phyloP scores from a whole-genome alignment of 2,113 vertebrate species.

The Acrocephalus kingi region DNA sequence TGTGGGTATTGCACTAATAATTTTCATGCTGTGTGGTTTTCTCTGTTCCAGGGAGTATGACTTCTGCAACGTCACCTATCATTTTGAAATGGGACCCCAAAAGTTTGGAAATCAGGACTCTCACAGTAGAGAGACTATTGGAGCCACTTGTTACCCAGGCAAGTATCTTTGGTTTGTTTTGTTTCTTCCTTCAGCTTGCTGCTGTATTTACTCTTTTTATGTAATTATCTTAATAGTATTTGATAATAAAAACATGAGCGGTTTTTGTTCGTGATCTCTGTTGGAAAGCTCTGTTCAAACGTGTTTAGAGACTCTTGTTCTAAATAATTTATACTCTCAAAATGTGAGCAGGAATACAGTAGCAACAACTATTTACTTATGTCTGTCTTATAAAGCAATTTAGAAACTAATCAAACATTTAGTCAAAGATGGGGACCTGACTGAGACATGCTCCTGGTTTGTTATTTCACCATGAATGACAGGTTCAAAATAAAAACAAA shows the following conservation, averaged over 20 bases:
- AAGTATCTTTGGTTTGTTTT: constrained; percentile 13
- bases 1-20: background rate
- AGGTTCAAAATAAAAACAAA: background rate
- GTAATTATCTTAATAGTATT: background rate
- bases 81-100: constrained; percentile 99
- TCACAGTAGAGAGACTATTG: constrained; percentile 93
- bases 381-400: background rate
- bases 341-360: background rate
- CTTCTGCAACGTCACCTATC: constrained; percentile 90
- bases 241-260: background rate
- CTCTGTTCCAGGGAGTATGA: constrained; percentile 76
- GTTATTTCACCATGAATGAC: background rate
- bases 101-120: constrained; percentile 95
- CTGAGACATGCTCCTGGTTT: background rate
- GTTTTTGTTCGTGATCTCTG: background rate
- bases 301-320: background rate
- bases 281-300: background rate
- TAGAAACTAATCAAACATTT: background rate
- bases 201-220: background rate
- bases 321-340: constrained; percentile 12
- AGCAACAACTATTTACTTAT: background rate
- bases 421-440: background rate
- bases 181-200: background rate
- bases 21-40: background rate
- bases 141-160: constrained; percentile 98